Evolutionary conservation across 2,888 invertebrate species (phyloP), one percentile per base, ranked within the genome.

Genomic region (Acleris emargana): DNA sequence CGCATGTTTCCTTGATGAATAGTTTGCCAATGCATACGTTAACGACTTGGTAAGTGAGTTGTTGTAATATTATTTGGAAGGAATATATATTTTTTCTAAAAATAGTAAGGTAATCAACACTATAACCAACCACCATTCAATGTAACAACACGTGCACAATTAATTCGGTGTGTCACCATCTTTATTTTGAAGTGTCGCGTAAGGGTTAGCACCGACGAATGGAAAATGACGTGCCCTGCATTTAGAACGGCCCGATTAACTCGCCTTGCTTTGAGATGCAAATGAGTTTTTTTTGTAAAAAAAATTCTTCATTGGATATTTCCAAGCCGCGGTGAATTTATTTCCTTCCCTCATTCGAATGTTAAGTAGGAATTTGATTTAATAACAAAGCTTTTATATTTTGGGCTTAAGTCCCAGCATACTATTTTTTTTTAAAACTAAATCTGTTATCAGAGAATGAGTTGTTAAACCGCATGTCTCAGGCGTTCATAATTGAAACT

Each of bases 271-370:
- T 91, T 91, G 91, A 91, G 78, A 91, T 91, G 91, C 86, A 91
- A 91, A 91, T 91, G 76, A 81, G 78, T 80, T 79, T 86, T 87
- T 86, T 85, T 84, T 82, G 9, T 83, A 83, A 78, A 84, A 84
- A 85, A 88, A 81, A 89, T 88, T 83, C 85, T 84, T 86, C 88
- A 89, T 89, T 90, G 89, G 87, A 89, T 89, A 88, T 89, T 88
- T 88, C 79, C 79, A 82, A 84, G 83, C 79, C 76, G 84, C 79
- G 80, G 78, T 80, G 83, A 87, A 85, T 89, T 88, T 87, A 85
- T 89, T 87, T 83, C 79, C 76, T 75, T 72, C 72, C 13, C 72
- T 74, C 55, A 66, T 66, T 66, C 61, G 61, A 68, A 64, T 68
- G 58, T 61, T 66, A 68, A 67, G 63, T 49, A 54, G 62, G 54